A percentile compares a stretch with the other conserved stretches of the same genome.
Conservation (phyloP, 1,140 invertebrate genomes). For the Ceratina japonica region DNA sequence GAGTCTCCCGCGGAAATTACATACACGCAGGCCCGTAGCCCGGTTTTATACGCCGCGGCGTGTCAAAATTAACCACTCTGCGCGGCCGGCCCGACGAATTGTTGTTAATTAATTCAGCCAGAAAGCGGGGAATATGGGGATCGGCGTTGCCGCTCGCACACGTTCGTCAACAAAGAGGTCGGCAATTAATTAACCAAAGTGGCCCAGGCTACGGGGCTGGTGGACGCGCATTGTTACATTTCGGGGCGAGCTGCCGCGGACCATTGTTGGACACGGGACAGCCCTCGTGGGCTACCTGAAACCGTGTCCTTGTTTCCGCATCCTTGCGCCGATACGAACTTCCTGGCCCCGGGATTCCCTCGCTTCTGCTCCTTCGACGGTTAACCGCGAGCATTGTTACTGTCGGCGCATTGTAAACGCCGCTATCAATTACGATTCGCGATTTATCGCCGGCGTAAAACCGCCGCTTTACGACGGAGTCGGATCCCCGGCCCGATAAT, state of each 20-base stretch:
- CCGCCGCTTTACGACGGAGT: background rate
- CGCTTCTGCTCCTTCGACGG: constrained; percentile 31
- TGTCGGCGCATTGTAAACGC: constrained; percentile 23
- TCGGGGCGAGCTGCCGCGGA: background rate
- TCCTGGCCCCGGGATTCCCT: constrained; percentile 14
- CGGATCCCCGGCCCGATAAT: constrained; percentile 35
- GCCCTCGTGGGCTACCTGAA: constrained; percentile 34
- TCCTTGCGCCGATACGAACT: constrained; percentile 53
- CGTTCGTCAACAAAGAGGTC: constrained; percentile 59
- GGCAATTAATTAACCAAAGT: constrained; percentile 64
- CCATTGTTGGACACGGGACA: constrained; percentile 50
- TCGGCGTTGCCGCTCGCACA: constrained; percentile 36
- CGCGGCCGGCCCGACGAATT: constrained; percentile 17
- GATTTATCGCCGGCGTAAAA: constrained; percentile 41
- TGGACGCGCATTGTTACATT: constrained; percentile 56
- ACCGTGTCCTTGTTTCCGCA: constrained; percentile 58
- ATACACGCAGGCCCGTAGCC: background rate
- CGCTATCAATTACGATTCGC: constrained; percentile 44
- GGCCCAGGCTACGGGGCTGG: constrained; percentile 19
- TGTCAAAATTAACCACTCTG: constrained; percentile 47
- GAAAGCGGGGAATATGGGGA: constrained; percentile 50
- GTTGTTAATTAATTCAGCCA: constrained; percentile 58
- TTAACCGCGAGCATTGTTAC: constrained; percentile 14
- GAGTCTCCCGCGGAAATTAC: constrained; percentile 10
- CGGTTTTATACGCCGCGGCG: background rate